Conservation (phyloP, 1,140 invertebrate species). For the Ceratoteleas bidentatus region DNA sequence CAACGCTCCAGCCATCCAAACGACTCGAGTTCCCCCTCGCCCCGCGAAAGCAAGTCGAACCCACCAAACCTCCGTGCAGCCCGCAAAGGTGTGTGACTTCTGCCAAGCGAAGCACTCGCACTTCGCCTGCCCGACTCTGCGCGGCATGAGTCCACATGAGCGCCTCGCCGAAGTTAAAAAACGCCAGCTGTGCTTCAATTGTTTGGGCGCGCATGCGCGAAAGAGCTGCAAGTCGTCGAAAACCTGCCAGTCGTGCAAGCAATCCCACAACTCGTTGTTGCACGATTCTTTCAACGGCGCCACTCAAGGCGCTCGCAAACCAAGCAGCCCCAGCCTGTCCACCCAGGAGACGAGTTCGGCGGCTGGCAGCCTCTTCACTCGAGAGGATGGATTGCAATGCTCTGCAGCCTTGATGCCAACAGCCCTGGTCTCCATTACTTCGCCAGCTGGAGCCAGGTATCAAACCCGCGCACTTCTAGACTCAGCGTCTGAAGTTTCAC, state of each 20-base stretch:
- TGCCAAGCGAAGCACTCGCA: background rate
- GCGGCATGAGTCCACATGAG: background rate
- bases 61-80: too few relatives aligned
- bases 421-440: background rate
- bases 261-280: background rate
- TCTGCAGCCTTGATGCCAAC: background rate
- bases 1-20: too few relatives aligned
- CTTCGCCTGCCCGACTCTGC: background rate
- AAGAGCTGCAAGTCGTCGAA: too few relatives aligned
- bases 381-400: background rate
- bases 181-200: background rate
- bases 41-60: too few relatives aligned
- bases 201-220: background rate
- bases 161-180: background rate
- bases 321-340: background rate
- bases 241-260: too few relatives aligned
- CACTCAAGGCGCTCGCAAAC: too few relatives aligned
- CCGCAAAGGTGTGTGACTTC: background rate
- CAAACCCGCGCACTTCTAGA: background rate
- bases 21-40: background rate
- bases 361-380: background rate
- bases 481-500: conserved; percentile 3
- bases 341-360: too few relatives aligned
- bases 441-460: background rate
- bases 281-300: background rate